Conservation (phyloP, 2,888 invertebrate species). For the Anagyrus pseudococci region DNA sequence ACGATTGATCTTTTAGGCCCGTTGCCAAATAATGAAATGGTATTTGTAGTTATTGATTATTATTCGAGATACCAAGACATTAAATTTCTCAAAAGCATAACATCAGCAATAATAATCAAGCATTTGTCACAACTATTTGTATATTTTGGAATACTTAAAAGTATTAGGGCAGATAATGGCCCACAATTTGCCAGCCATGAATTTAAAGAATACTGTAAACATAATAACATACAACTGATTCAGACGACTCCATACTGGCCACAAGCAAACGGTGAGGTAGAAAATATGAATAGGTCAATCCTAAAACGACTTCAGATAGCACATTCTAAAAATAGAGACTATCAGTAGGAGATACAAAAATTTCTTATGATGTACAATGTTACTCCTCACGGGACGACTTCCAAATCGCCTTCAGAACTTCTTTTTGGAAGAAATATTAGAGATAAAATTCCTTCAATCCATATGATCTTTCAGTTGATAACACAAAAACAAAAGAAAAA, state of each 20-base stretch:
- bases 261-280: constrained; percentile 13
- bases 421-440: background rate
- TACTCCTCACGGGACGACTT: background rate
- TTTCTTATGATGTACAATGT: constrained; percentile 5
- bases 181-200: background rate
- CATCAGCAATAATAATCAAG: constrained; percentile 36
- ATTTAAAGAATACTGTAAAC: background rate
- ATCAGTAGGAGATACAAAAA: background rate
- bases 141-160: background rate
- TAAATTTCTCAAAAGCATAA: constrained; percentile 27
- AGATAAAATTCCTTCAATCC: constrained; percentile 7
- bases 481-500: too few species aligned
- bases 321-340: background rate
- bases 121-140: constrained; percentile 34
- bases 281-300: constrained; percentile 3
- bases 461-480: too few species aligned
- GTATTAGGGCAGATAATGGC: background rate
- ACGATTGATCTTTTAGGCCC: constrained; percentile 42
- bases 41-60: constrained; percentile 41
- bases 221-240: background rate
- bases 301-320: constrained; percentile 4
- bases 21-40: constrained; percentile 30
- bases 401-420: background rate
- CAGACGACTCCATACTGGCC: background rate
- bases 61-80: constrained; percentile 41